phyloP scores from a whole-genome alignment of 1,140 invertebrate species.

The Aphis craccivora region DNA sequence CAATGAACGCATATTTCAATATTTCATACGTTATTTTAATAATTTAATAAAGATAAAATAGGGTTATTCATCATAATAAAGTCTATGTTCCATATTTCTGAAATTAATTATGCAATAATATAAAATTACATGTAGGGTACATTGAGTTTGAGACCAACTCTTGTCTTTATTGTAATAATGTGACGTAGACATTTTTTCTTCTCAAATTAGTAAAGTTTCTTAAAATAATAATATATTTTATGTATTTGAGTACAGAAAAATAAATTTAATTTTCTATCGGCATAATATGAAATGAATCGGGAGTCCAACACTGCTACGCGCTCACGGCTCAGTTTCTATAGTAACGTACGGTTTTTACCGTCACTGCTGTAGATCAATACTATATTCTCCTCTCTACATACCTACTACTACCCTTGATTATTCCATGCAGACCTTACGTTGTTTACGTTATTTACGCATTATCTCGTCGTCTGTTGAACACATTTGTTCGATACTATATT shows the following conservation, averaged over 20 bases:
- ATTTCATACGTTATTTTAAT: neutral
- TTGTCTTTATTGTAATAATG: neutral
- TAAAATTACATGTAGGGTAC: too few species aligned
- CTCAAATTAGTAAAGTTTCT: neutral
- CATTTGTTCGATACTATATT: conserved; percentile 19
- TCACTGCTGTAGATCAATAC: conserved; percentile 48
- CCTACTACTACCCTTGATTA: conserved; percentile 47
- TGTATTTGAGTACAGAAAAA: neutral
- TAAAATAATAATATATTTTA: neutral
- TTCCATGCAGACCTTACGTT: conserved; percentile 49
- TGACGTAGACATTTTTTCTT: neutral
- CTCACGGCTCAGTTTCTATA: conserved; percentile 23
- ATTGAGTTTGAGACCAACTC: neutral
- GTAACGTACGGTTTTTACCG: conserved; percentile 48
- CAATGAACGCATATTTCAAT: neutral
- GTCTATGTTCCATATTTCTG: neutral
- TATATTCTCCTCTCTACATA: conserved; percentile 44
- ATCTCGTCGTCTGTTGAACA: conserved; percentile 53
- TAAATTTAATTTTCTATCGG: neutral
- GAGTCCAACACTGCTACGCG: neutral
- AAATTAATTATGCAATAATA: neutral
- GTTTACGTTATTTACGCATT: conserved; percentile 54
- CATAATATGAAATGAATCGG: neutral
- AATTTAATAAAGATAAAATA: neutral
- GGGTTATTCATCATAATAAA: neutral